These are phyloP conservation scores for Troides oblongomaculatus DNA, from an alignment of 2,888 invertebrate genomes.

Conservation along the genomic window DNA sequence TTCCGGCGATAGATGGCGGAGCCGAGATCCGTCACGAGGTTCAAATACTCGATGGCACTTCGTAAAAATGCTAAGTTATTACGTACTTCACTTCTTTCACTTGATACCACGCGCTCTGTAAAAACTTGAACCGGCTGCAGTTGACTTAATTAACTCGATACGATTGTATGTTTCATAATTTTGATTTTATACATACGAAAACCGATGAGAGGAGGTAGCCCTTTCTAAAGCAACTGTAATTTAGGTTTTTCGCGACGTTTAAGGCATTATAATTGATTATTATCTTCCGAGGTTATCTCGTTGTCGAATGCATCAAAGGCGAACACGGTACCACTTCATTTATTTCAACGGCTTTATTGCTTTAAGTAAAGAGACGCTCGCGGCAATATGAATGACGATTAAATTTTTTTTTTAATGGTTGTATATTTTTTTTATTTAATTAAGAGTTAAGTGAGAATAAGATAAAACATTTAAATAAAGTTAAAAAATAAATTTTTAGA, in stretches of 20 bases:
- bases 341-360: slow-evolving; percentile 16
- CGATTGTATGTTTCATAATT: slow-evolving; percentile 36
- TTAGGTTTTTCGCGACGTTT: slow-evolving; percentile 52
- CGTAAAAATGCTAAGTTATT: slow-evolving; percentile 35
- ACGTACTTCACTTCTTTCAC: slow-evolving; percentile 36
- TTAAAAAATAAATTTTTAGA: too few species aligned
- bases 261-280: slow-evolving; percentile 36
- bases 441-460: too few species aligned
- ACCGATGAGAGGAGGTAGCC: slow-evolving; percentile 41
- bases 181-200: slow-evolving; percentile 44
- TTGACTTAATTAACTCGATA: slow-evolving; percentile 38
- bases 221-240: slow-evolving; percentile 45
- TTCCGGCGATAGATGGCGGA: slow-evolving; percentile 39
- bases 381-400: slow-evolving; percentile 7
- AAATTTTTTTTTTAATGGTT: neutral
- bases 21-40: slow-evolving; percentile 39
- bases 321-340: slow-evolving; percentile 29
- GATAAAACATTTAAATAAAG: too few species aligned
- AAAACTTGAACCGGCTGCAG: slow-evolving; percentile 37
- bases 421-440: neutral
- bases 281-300: slow-evolving; percentile 32
- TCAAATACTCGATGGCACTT: slow-evolving; percentile 32
- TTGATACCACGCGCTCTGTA: slow-evolving; percentile 33
- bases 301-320: slow-evolving; percentile 32
- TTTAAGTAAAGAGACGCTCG: neutral